Percentiles rank a stretch among this genome's conserved stretches.
Evolutionary conservation across 2,113 vertebrate species (phyloP).

Genomic region (Pomatostomus ruficeps): DNA sequence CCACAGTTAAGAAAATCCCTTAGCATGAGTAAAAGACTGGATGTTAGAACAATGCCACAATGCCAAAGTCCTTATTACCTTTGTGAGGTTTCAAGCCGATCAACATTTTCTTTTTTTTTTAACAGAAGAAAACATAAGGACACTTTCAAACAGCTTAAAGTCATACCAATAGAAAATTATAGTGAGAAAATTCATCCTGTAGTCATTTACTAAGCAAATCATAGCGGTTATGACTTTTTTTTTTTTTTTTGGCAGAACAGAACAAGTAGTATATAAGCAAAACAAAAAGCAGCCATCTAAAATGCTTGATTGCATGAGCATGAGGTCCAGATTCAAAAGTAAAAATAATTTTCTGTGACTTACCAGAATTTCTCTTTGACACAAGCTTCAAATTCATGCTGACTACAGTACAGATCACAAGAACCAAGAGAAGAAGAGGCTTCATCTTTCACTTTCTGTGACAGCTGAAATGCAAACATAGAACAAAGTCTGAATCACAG

Average conservation of each 20-base stretch:
- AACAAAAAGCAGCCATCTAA: neutral
- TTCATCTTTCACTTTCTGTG: slow-evolving; percentile 81
- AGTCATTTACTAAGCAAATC: neutral
- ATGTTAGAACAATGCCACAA: neutral
- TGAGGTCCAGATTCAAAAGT: neutral
- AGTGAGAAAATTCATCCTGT: neutral
- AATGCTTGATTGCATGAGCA: neutral
- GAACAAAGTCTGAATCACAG: slow-evolving; percentile 42
- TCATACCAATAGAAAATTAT: neutral
- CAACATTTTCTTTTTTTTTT: neutral
- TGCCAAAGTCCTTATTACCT: neutral
- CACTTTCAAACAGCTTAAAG: neutral
- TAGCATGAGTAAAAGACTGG: neutral
- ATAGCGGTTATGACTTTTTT: neutral
- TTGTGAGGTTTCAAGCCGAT: neutral
- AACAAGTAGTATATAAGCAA: neutral
- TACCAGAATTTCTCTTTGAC: slow-evolving; percentile 97
- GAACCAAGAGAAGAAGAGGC: slow-evolving; percentile 75
- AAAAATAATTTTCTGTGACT: slow-evolving; percentile 57
- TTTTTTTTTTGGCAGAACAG: neutral
- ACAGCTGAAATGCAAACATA: slow-evolving; percentile 69
- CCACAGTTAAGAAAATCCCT: neutral
- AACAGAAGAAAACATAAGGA: neutral
- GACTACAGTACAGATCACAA: slow-evolving; percentile 80
- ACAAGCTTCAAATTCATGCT: slow-evolving; percentile 88